phyloP scores from a whole-genome alignment of 2,797 vertebrate genomes.

The Picus viridis region DNA sequence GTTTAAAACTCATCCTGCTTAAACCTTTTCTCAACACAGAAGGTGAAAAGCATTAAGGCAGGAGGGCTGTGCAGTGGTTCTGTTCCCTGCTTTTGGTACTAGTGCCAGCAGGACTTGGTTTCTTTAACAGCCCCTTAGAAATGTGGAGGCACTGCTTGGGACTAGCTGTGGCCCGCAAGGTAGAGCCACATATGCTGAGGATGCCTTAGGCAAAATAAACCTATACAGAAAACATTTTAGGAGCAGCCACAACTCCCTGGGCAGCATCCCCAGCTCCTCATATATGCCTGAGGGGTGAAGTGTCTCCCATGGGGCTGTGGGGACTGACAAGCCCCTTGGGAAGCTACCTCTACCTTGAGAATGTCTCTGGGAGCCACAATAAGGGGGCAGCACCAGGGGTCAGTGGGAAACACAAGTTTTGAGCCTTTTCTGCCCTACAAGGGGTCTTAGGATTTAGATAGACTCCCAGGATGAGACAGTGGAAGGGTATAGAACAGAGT shows the following conservation, averaged over 20 bases:
- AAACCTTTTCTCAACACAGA: not conserved
- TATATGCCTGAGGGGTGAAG: not conserved
- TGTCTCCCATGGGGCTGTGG: not conserved
- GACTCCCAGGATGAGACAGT: not conserved
- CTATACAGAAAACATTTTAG: not conserved
- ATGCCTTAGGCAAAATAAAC: not conserved
- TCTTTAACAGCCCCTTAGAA: not conserved
- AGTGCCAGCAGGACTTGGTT: accelerated
- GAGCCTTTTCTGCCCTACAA: not conserved
- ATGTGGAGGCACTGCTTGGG: accelerated
- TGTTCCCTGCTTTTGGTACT: not conserved
- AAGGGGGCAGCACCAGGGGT: accelerated
- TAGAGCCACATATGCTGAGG: accelerated
- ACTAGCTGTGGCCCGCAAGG: accelerated
- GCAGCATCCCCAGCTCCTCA: too few relatives aligned
- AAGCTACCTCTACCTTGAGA: not conserved
- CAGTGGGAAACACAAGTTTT: not conserved
- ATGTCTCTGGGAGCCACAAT: accelerated
- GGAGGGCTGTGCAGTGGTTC: accelerated
- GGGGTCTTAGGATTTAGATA: not conserved
- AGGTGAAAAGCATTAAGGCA: accelerated
- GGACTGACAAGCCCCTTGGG: too few relatives aligned
- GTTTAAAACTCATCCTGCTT: not conserved
- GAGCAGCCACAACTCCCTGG: not conserved
- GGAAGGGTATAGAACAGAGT: not conserved